Conservation (phyloP, 2,888 invertebrate species). For the Xanthorhoe designata region DNA sequence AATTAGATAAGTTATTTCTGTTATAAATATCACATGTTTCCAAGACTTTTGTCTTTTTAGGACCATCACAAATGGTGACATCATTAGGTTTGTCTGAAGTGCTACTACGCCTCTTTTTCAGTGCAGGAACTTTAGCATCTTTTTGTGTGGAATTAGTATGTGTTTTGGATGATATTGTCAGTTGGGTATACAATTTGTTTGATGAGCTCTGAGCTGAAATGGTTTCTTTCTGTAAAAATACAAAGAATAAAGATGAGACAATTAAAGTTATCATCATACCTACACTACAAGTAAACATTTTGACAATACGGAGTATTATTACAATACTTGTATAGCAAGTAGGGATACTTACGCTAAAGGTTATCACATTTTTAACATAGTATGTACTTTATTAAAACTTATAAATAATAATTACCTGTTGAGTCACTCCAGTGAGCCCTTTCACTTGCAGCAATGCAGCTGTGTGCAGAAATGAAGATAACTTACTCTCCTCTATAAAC, state of each 20-base stretch:
- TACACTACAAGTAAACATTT: neutral
- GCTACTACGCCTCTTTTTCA: conserved; percentile 79
- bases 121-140: conserved; percentile 70
- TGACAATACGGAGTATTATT: too few species aligned
- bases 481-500: conserved; percentile 88
- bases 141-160: conserved; percentile 65
- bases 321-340: too few species aligned
- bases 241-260: conserved; percentile 10
- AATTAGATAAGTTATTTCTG: conserved; percentile 65
- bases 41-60: conserved; percentile 71
- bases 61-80: conserved; percentile 62
- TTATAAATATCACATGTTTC: conserved; percentile 75
- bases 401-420: conserved; percentile 64
- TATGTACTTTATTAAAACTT: neutral
- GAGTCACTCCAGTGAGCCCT: conserved; percentile 86
- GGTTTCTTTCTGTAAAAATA: conserved; percentile 72
- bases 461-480: conserved; percentile 88
- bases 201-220: conserved; percentile 71
- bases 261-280: neutral
- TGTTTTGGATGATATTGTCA: conserved; percentile 78
- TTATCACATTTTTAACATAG: too few species aligned
- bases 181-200: conserved; percentile 78
- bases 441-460: conserved; percentile 89
- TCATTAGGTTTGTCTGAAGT: conserved; percentile 81
- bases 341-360: too few species aligned